These are phyloP conservation scores for Ferrisia virgata DNA, from an alignment of 2,888 invertebrate genomes.

Conservation along the genomic window DNA sequence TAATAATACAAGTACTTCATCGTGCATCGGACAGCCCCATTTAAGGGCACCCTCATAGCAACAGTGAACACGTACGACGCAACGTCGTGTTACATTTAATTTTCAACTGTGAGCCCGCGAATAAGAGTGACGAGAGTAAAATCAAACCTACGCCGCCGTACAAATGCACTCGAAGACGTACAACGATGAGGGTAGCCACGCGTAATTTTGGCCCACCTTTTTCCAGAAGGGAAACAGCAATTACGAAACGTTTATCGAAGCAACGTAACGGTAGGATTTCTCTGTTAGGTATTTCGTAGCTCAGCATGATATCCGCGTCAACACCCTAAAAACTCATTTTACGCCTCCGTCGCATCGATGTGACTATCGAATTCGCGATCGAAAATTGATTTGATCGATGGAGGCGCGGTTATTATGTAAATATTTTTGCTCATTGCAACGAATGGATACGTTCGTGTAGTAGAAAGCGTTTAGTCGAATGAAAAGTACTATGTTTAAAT, in stretches of 20 bases:
- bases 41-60: too few species aligned
- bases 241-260: background rate
- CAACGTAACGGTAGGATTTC: too few species aligned
- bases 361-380: background rate
- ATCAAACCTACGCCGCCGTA: background rate
- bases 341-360: background rate
- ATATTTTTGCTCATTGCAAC: background rate
- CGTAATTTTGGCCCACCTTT: background rate
- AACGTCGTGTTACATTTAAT: too few species aligned
- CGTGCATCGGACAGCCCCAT: too few species aligned
- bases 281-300: background rate
- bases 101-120: too few species aligned
- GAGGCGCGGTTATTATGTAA: background rate
- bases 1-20: too few species aligned
- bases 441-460: too few species aligned
- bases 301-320: background rate
- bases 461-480: background rate
- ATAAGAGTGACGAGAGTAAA: background rate
- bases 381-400: background rate
- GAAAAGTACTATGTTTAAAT: background rate
- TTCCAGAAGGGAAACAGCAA: background rate
- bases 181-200: background rate
- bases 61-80: too few species aligned
- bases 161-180: too few species aligned
- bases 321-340: background rate